Conservation (phyloP, 2,113 vertebrate species). For the Tonatia bakeri region DNA sequence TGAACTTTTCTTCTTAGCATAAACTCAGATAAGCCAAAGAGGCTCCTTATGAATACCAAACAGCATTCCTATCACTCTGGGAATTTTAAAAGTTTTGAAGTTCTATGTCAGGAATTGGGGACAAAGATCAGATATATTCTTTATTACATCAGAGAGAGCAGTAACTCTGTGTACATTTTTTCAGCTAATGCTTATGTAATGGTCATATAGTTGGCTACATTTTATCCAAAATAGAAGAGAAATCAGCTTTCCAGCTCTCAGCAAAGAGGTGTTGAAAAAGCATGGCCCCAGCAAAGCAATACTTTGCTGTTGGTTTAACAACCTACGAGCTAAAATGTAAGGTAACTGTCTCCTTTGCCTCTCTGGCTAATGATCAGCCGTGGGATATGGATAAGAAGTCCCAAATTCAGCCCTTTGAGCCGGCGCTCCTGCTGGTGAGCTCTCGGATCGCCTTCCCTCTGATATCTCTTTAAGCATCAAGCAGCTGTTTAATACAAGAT, state of each 20-base stretch:
- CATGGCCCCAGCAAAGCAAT: neutral
- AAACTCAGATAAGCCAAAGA: neutral
- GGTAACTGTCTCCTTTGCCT: neutral
- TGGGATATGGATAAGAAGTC: neutral
- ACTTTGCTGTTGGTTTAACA: neutral
- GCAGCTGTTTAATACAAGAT: conserved; percentile 55
- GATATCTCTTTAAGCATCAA: conserved; percentile 70
- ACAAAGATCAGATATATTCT: neutral
- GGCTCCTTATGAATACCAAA: neutral
- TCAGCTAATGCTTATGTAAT: neutral
- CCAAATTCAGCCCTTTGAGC: neutral
- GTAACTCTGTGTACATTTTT: neutral
- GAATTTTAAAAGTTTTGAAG: neutral
- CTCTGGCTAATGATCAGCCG: neutral
- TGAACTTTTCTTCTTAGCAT: neutral
- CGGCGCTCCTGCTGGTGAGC: conserved; percentile 2
- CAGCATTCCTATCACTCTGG: neutral
- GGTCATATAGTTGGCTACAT: neutral
- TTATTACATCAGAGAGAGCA: neutral
- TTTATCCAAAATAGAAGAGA: neutral
- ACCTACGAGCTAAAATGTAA: neutral
- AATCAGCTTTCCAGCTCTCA: neutral
- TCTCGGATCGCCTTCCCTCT: conserved; percentile 36
- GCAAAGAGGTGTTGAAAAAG: neutral
- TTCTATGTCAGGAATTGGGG: neutral